phyloP scores from a whole-genome alignment of 92 coral and sea anemone genomes.

The Epizoanthus rinbou region DNA sequence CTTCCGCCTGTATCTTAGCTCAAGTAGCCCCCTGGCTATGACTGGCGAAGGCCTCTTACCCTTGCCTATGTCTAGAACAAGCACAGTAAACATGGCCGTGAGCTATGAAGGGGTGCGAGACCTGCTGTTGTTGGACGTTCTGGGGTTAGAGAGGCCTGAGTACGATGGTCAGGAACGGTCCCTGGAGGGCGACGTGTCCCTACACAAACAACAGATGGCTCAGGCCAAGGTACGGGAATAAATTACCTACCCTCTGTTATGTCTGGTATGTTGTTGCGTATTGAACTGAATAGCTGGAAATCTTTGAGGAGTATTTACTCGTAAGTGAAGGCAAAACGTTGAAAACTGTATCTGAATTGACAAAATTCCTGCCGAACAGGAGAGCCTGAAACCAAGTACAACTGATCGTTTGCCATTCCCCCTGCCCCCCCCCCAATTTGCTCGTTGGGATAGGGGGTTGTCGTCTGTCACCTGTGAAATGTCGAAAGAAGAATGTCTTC shows the following conservation, averaged over 20 bases:
- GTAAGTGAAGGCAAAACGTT: no score
- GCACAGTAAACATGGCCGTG: conserved; percentile 74
- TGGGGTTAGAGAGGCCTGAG: conserved; percentile 90
- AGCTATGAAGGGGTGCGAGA: conserved; percentile 86
- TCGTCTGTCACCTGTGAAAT: no score
- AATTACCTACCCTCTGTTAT: no score
- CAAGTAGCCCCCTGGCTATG: conserved; percentile 78
- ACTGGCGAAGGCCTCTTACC: conserved; percentile 74
- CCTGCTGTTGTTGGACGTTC: conserved; percentile 70
- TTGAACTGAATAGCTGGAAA: no score
- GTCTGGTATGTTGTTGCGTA: background rate
- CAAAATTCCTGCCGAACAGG: no score
- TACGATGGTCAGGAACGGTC: conserved; percentile 88
- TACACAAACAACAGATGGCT: conserved; percentile 81
- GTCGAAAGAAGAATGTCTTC: no score
- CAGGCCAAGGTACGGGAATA: conserved; percentile 69
- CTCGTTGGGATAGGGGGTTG: no score
- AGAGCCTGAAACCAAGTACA: no score
- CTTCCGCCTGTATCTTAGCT: conserved; percentile 87
- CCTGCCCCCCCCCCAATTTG: no score
- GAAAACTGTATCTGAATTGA: no score
- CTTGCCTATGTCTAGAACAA: conserved; percentile 73
- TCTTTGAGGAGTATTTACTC: no score
- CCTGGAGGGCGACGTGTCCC: conserved; percentile 77
- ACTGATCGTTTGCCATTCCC: no score